Evolutionary conservation across 2,888 invertebrate genomes (phyloP).

Genomic region (Eupithecia subfuscata): DNA sequence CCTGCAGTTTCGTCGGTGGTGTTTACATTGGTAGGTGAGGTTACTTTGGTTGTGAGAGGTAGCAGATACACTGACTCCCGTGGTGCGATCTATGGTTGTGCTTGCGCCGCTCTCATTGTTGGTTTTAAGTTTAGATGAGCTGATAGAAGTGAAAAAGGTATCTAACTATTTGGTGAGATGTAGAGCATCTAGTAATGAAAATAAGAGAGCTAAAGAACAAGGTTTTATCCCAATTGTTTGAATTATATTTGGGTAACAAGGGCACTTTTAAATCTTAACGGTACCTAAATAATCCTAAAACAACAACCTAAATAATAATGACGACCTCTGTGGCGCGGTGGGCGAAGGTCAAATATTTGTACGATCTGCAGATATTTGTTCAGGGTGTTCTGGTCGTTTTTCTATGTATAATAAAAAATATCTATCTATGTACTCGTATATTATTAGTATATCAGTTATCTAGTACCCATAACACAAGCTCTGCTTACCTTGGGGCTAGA

Average conservation of each 20-base stretch:
- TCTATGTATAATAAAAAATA: no score
- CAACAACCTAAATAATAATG: no score
- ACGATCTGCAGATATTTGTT: no score
- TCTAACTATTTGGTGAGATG: neutral
- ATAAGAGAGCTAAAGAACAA: neutral
- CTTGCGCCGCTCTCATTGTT: conserved; percentile 73
- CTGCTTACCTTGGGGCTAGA: no score
- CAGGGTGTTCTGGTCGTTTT: no score
- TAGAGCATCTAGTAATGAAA: neutral
- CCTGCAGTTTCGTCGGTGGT: conserved; percentile 26
- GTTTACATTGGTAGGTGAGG: conserved; percentile 40
- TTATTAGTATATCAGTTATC: no score
- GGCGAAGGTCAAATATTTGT: no score
- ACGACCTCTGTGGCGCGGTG: no score
- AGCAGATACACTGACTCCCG: conserved; percentile 67
- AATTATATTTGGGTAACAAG: neutral
- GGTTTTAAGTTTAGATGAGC: conserved; percentile 56
- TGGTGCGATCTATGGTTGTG: conserved; percentile 77
- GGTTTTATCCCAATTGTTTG: neutral
- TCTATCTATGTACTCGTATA: no score
- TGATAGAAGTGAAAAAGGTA: conserved; percentile 43
- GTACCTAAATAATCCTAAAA: no score
- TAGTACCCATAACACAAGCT: no score
- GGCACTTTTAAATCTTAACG: neutral
- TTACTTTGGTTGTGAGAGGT: conserved; percentile 47